Conservation (phyloP, 2,888 invertebrate genomes). For the Epirrhoe alternata region DNA sequence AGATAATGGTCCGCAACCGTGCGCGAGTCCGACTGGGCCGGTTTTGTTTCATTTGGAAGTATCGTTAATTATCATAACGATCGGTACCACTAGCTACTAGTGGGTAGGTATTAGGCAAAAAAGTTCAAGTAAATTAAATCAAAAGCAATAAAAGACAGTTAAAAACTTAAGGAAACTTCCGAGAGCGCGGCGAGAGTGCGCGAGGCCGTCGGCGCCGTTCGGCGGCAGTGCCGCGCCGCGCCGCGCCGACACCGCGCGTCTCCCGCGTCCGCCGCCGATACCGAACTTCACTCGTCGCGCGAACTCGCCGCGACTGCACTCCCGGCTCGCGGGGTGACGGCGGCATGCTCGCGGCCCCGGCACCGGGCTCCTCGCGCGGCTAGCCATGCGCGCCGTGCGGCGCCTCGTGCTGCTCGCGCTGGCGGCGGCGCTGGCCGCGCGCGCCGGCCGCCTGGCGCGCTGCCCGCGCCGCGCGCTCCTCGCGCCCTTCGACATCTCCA, state of each 20-base stretch:
- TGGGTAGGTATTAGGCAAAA: no score
- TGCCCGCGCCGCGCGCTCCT: constrained; percentile 62
- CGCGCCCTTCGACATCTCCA: constrained; percentile 70
- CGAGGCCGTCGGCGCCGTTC: constrained; percentile 8
- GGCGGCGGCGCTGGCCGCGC: constrained; percentile 19
- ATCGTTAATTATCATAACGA: no score
- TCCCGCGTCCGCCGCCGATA: constrained; percentile 9
- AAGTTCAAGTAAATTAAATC: no score
- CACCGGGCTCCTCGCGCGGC: neutral
- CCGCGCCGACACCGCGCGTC: constrained; percentile 29
- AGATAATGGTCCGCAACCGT: no score
- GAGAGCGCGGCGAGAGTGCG: neutral
- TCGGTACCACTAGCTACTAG: no score
- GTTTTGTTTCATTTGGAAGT: no score
- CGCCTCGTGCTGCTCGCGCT: constrained; percentile 31
- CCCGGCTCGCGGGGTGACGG: neutral
- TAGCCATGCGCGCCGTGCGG: constrained; percentile 23
- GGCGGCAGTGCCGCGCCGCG: constrained; percentile 37
- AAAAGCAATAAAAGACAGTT: no score
- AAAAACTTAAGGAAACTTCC: no score
- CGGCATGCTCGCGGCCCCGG: neutral
- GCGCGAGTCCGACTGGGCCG: no score
- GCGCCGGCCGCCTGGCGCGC: constrained; percentile 7
- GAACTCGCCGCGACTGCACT: neutral
- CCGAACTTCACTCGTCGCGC: neutral